Evolutionary conservation across 2,888 invertebrate species (phyloP), one percentile per base, ranked within the genome.

Genomic region (Ernsta delagoae): DNA sequence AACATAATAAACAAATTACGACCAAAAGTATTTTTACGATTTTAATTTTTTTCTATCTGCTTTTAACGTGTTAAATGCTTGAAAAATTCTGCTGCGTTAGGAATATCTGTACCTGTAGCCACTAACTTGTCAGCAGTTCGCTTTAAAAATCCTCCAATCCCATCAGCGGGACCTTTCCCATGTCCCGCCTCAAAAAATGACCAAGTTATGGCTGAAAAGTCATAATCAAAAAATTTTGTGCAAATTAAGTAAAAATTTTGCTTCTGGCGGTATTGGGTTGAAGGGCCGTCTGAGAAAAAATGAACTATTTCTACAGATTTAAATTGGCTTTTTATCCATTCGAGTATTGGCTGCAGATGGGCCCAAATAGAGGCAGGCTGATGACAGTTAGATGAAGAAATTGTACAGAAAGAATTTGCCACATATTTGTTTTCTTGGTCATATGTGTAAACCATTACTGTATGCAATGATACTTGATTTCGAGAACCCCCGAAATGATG

Each of bases 341-440:
- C 64, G 24, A 75, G 45, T 45, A 80, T 72, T 70, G 83, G 85
- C 63, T 76, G 70, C 41, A 87, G 68, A 73, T 87, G 84, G 8
- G 81, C 81, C 83, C 87, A 87, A 61, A 88, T 82, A 12, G 83
- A 84, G 59, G 77, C 74, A 48, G 84, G 80, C 60, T 78, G 77
- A 77, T 88, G 87, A 6, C 77, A 68, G 4, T 79, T 71, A 68
- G 74, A 75, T 69, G 79, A 69, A 8, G 82, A 84, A 4, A 87
- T 67, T 36, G 83, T 77, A 70, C 81, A 79, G 71, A 75, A 79
- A 3, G 76, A 77, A 43, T 64, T 24, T 41, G 59, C 64, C 36
- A 67, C 34, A 57, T 69, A 24, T 11, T 70, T 63, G 31, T 31
- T 31, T 31, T 31, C 31, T 31, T 31, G 31, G 31, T 31, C 31